Percentiles rank a stretch among this genome's conserved stretches.
Conservation (phyloP, 1,140 invertebrate species). For the Chionoecetes opilio region DNA sequence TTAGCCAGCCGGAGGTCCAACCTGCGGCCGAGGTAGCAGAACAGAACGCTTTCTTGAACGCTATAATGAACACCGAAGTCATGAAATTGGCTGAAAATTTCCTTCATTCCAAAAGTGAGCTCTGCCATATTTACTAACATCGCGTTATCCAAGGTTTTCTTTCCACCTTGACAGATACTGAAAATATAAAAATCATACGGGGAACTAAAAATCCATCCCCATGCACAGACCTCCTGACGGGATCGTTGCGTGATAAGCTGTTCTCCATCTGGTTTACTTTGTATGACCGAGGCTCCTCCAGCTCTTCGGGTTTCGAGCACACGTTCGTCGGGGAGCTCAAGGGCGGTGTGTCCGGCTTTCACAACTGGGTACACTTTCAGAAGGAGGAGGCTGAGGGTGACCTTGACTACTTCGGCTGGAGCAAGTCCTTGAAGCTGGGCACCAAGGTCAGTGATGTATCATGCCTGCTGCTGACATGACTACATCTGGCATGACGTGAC, state of each 20-base stretch:
- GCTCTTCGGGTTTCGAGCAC: constrained; percentile 94
- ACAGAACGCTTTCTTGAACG: constrained; percentile 88
- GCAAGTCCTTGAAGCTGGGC: constrained; percentile 89
- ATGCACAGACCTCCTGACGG: constrained; percentile 82
- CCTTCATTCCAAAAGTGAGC: constrained; percentile 88
- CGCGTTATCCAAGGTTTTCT: not conserved
- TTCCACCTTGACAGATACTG: not conserved
- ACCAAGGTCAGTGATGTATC: constrained; percentile 82
- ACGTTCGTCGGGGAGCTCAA: constrained; percentile 93
- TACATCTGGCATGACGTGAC: no score
- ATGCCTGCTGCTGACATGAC: no score
- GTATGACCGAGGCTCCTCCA: constrained; percentile 90
- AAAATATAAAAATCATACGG: not conserved
- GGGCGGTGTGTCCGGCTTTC: constrained; percentile 90
- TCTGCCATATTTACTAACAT: not conserved
- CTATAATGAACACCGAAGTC: constrained; percentile 89
- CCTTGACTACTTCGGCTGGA: constrained; percentile 92
- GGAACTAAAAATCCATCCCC: not conserved
- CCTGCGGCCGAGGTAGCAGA: constrained; percentile 89
- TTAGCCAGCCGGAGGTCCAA: constrained; percentile 89
- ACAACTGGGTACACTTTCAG: constrained; percentile 95
- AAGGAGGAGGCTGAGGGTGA: constrained; percentile 88
- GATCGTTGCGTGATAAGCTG: constrained; percentile 89
- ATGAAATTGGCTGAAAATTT: constrained; percentile 90
- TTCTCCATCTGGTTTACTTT: constrained; percentile 87